Evolutionary conservation across 2,113 vertebrate genomes (phyloP).

Genomic region (Hippocampus mohnikei): DNA sequence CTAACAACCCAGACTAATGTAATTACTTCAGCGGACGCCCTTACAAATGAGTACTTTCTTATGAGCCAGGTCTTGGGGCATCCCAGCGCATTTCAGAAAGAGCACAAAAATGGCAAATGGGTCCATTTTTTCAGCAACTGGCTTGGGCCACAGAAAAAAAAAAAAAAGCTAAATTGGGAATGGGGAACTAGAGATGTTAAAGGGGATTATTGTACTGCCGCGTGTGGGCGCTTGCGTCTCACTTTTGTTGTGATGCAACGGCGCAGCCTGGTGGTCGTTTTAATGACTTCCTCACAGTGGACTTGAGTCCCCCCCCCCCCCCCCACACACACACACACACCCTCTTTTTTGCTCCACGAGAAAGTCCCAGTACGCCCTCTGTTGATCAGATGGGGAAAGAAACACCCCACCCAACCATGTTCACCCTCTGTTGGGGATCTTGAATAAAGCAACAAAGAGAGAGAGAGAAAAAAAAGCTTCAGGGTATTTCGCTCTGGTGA

Average conservation of each 20-base stretch:
- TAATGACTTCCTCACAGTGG: slow-evolving; percentile 25
- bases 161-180: too few species aligned
- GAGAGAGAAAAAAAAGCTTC: not conserved
- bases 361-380: slow-evolving; percentile 68
- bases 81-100: too few species aligned
- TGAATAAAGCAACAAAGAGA: not conserved
- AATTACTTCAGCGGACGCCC: too few species aligned
- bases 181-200: too few species aligned
- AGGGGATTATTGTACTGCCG: too few species aligned
- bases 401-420: slow-evolving; percentile 35
- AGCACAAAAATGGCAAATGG: too few species aligned
- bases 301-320: not conserved
- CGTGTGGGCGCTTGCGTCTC: not conserved
- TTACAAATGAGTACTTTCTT: too few species aligned
- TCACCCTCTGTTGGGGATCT: not conserved
- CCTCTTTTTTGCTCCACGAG: slow-evolving; percentile 20
- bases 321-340: slow-evolving; percentile 7
- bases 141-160: too few species aligned
- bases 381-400: slow-evolving; percentile 44
- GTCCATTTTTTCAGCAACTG: too few species aligned
- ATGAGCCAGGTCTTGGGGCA: too few species aligned
- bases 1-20: too few species aligned
- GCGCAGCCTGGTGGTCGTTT: slow-evolving; percentile 62
- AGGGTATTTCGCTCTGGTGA: too few species aligned
- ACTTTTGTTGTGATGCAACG: slow-evolving; percentile 40